Base-by-base conservation (phyloP, 2,797 vertebrate species). In the Argyrosomus regius region DNA sequence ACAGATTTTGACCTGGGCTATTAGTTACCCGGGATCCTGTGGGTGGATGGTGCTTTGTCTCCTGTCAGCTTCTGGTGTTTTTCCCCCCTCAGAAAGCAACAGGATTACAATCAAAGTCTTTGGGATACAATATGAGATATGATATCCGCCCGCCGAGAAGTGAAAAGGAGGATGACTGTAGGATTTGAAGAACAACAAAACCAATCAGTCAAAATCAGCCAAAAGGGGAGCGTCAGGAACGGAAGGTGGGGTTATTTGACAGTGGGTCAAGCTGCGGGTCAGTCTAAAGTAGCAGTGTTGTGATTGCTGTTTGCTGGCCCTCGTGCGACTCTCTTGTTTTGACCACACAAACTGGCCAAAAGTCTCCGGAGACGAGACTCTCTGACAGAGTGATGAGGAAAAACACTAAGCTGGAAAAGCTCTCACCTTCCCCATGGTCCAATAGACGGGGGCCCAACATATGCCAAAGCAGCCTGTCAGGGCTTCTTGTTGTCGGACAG, bases 11-110 rank as follows among this genome's bases (percentile, higher is more conserved):
- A 94, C 95, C 95, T 65, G 89, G 79, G 92, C 94, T 91, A 95
- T 95, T 95, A 94, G 94, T 95, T 95, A 95, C 94, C 90, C 81
- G 24, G 87, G 88, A 93, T 92, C 89, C 91, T 72, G 88, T 86
- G 93, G 90, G 87, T 76, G 84, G 89, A 88, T 75, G 81, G 91
- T 92, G 88, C 88, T 94, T 93, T 92, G 91, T 94, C 91, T 94
- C 71, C 86, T 91, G 91, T 91, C 91, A 89, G 84, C 88, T 81
- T 78, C 71, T 77, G 80, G 71, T 90, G 72, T 88, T 80, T 85
- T 89, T 86, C 86, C 35, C 35, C 35, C 88, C 71, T 75, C 83
- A 86, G 79, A 90, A 86, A 86, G 87, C 90, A 89, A 83, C 84
- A 64, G 81, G 89, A 93, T 90, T 81, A 86, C 84, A 86, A 87